phyloP scores from a whole-genome alignment of 2,113 vertebrate species.

The Malurus melanocephalus region DNA sequence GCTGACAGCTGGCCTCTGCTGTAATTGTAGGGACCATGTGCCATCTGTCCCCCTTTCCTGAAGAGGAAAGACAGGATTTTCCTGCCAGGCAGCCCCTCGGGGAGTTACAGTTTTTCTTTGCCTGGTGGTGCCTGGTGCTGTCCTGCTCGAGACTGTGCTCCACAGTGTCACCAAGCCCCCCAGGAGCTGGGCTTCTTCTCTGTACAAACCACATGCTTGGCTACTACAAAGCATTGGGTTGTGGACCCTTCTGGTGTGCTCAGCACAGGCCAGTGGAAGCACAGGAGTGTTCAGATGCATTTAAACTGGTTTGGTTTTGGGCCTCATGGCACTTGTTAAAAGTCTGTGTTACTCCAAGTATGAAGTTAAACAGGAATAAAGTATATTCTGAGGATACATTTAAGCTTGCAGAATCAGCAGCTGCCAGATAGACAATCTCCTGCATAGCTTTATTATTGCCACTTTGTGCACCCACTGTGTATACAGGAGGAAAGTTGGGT shows the following conservation, averaged over 20 bases:
- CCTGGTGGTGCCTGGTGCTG: background rate
- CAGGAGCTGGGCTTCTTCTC: background rate
- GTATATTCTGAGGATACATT: background rate
- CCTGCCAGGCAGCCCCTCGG: background rate
- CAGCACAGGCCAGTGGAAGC: background rate
- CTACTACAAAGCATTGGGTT: background rate
- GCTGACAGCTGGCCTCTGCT: background rate
- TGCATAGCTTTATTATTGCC: background rate
- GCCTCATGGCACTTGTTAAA: background rate
- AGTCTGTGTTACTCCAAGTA: background rate
- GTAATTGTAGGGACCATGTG: background rate
- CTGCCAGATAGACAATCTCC: background rate
- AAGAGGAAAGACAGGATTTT: background rate
- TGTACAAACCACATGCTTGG: background rate
- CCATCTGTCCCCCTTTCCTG: background rate
- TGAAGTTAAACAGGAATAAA: background rate
- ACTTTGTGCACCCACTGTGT: background rate
- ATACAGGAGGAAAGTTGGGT: background rate
- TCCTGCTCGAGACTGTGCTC: background rate
- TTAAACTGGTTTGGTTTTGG: background rate
- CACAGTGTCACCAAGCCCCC: background rate
- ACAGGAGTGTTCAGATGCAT: background rate
- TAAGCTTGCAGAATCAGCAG: background rate
- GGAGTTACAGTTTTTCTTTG: background rate
- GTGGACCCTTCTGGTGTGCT: background rate